Percentiles rank a stretch among this genome's conserved stretches.
These are phyloP conservation scores for Maconellicoccus hirsutus DNA, from an alignment of 1,140 invertebrate species.

Conservation along the genomic window DNA sequence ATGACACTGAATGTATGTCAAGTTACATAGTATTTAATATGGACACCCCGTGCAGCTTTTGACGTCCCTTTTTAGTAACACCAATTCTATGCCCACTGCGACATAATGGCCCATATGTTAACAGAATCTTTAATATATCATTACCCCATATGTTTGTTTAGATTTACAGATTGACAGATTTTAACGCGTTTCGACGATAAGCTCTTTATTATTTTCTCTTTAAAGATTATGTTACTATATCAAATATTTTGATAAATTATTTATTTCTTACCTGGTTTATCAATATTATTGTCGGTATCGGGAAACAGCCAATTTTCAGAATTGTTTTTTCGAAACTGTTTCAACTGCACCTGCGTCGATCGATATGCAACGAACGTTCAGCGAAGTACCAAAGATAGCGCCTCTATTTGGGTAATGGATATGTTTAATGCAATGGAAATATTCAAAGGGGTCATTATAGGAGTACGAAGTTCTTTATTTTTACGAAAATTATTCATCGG, in stretches of 20 bases:
- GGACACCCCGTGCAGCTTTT: conserved; percentile 20
- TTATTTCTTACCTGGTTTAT: neutral
- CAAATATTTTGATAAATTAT: neutral
- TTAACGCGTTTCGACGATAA: conserved; percentile 11
- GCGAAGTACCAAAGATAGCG: neutral
- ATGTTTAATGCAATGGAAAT: no score
- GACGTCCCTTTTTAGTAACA: conserved; percentile 12
- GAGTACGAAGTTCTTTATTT: no score
- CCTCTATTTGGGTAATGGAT: neutral
- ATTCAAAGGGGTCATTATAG: no score
- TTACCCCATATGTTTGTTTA: conserved; percentile 21
- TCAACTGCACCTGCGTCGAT: neutral
- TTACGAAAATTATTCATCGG: no score
- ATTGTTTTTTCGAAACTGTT: neutral
- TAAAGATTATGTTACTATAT: neutral
- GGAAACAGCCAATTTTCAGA: neutral
- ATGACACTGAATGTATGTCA: conserved; percentile 20
- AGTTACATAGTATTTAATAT: conserved; percentile 22
- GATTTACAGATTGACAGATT: conserved; percentile 21
- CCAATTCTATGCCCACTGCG: conserved; percentile 20
- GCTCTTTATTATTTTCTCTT: neutral
- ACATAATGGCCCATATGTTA: conserved; percentile 22
- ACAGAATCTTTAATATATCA: conserved; percentile 22
- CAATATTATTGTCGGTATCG: neutral
- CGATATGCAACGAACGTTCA: neutral